Conservation (phyloP, 2,888 invertebrate species). For the Noctua janthe region DNA sequence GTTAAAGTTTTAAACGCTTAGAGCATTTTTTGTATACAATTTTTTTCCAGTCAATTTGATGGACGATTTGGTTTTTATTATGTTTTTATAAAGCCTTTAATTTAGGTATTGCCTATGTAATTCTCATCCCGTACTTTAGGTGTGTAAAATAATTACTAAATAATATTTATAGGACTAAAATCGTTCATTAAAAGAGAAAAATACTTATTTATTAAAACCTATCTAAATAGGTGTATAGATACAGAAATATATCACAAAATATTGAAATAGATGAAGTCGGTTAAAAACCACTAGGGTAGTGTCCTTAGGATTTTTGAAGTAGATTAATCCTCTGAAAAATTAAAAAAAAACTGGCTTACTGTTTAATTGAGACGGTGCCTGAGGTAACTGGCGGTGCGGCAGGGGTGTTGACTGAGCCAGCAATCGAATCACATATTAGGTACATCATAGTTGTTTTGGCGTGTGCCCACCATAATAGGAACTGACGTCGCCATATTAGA, state of each 20-base stretch:
- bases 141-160: background rate
- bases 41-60: background rate
- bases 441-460: background rate
- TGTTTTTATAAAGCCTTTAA: background rate
- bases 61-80: background rate
- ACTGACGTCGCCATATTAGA: background rate
- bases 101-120: background rate
- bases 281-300: constrained; percentile 34
- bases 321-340: background rate
- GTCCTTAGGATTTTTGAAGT: constrained; percentile 3
- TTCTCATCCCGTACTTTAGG: background rate
- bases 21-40: background rate
- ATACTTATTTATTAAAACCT: constrained; percentile 18
- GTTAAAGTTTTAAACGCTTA: background rate
- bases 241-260: constrained; percentile 11
- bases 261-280: constrained; percentile 14
- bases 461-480: background rate
- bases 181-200: constrained; percentile 9
- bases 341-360: background rate
- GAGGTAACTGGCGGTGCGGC: background rate
- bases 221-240: constrained; percentile 2
- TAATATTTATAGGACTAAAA: background rate
- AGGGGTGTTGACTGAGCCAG: background rate
- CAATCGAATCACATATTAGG: background rate
- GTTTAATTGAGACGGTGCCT: background rate